phyloP scores from a whole-genome alignment of 2,113 vertebrate genomes.

The Boleophthalmus pectinirostris region DNA sequence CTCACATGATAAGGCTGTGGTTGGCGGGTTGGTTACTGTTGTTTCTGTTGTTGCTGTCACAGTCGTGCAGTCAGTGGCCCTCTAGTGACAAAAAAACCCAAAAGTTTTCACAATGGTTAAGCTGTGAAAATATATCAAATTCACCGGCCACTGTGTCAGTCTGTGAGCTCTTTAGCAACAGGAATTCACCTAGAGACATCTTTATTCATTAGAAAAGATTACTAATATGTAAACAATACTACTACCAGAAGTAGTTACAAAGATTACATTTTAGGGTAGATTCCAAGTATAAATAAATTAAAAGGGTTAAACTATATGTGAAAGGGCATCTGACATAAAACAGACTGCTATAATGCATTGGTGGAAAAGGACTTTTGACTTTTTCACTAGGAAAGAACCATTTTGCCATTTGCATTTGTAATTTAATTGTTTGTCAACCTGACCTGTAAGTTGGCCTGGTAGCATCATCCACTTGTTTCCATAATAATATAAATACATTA shows the following conservation, averaged over 20 bases:
- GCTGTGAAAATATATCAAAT: background rate
- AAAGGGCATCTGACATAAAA: background rate
- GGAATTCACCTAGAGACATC: background rate
- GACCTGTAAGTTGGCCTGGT: background rate
- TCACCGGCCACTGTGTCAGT: background rate
- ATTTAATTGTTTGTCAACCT: background rate
- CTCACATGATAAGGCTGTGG: constrained; percentile 10
- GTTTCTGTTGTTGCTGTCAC: rapidly evolving
- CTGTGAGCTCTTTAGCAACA: background rate
- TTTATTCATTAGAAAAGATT: background rate
- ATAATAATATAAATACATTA: background rate
- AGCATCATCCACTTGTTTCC: background rate
- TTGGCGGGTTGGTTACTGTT: rapidly evolving
- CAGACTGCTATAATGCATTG: too few species aligned
- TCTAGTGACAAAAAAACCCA: background rate
- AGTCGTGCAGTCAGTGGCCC: background rate
- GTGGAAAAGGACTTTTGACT: background rate
- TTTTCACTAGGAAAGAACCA: too few species aligned
- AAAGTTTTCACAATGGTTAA: background rate
- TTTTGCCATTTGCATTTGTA: background rate
- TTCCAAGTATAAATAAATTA: too few species aligned
- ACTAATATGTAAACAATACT: too few species aligned
- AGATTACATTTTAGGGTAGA: too few species aligned
- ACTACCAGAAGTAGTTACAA: too few species aligned
- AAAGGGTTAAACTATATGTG: background rate